A percentile compares a stretch with the other conserved stretches of the same genome.
Evolutionary conservation across 2,888 invertebrate species (phyloP).

Genomic region (Amphipyra berbera): DNA sequence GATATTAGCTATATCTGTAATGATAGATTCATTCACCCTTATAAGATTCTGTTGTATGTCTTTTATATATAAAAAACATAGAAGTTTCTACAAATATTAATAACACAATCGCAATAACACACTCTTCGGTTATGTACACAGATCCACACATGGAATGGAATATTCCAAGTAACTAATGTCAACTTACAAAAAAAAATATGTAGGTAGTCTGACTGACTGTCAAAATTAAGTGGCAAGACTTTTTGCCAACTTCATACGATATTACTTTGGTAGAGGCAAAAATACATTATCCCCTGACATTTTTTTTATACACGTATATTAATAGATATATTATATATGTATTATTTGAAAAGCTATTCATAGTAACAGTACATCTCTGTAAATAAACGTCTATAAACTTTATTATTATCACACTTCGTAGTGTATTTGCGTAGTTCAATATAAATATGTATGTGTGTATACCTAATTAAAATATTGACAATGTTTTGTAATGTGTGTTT

Average conservation of each 20-base stretch:
- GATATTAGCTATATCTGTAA: too few species aligned
- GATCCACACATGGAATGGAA: conserved; percentile 6
- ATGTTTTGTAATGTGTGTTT: conserved; percentile 1
- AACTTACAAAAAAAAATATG: neutral
- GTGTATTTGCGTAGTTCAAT: conserved; percentile 17
- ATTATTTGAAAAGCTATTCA: conserved; percentile 15
- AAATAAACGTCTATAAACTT: conserved; percentile 14
- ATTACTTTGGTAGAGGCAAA: neutral
- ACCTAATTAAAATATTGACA: conserved; percentile 1
- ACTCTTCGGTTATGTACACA: neutral
- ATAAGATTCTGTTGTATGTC: too few species aligned
- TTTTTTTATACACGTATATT: conserved; percentile 8
- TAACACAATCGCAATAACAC: neutral
- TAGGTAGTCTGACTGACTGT: neutral
- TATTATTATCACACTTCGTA: conserved; percentile 6
- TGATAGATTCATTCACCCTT: too few species aligned
- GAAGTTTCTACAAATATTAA: neutral
- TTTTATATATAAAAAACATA: too few species aligned
- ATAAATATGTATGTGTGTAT: conserved; percentile 1
- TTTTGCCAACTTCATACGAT: conserved; percentile 15
- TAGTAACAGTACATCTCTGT: conserved; percentile 15
- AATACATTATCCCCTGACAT: neutral
- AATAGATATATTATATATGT: neutral
- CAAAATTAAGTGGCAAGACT: neutral
- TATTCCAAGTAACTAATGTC: conserved; percentile 8